A percentile compares a stretch with the other conserved stretches of the same genome.
Evolutionary conservation across 1,140 invertebrate genomes (phyloP).

Genomic region (Scaptodrosophila lebanonensis): DNA sequence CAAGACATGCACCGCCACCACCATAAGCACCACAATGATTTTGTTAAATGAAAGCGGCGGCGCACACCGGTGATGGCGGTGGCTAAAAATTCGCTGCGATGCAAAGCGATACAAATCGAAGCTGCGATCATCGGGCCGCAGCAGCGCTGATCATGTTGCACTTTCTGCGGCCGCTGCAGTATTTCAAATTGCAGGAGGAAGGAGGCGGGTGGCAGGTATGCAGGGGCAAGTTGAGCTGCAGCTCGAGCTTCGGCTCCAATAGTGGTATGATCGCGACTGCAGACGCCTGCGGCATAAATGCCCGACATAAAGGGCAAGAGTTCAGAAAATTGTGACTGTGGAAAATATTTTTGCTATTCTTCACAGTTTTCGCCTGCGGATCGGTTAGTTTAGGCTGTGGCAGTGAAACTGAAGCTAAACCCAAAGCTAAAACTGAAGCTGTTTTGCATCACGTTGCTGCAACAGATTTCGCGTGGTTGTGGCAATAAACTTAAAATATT

Average conservation of each 20-base stretch:
- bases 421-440: conserved; percentile 24
- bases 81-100: too few relatives aligned
- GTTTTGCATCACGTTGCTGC: conserved; percentile 31
- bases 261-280: conserved; percentile 37
- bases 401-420: conserved; percentile 55
- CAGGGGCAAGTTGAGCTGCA: conserved; percentile 17
- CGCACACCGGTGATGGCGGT: conserved; percentile 6
- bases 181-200: conserved; percentile 36
- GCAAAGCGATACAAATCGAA: conserved; percentile 67
- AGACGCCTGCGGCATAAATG: conserved; percentile 60
- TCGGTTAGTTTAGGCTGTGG: conserved; percentile 15
- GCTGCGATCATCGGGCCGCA: conserved; percentile 50
- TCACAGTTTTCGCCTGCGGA: conserved; percentile 25
- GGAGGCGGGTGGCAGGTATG: conserved; percentile 29
- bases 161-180: conserved; percentile 48
- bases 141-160: conserved; percentile 59
- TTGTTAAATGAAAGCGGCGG: conserved; percentile 12
- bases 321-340: conserved; percentile 70
- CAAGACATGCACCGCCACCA: background rate
- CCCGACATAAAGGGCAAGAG: conserved; percentile 73
- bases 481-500: background rate
- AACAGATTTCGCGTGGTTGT: conserved; percentile 6
- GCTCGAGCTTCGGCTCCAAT: conserved; percentile 1
- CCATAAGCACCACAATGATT: background rate
- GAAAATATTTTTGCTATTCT: conserved; percentile 48